These are phyloP conservation scores for Oncorhynchus clarkii DNA, from an alignment of 2,113 vertebrate genomes.

Conservation along the genomic window DNA sequence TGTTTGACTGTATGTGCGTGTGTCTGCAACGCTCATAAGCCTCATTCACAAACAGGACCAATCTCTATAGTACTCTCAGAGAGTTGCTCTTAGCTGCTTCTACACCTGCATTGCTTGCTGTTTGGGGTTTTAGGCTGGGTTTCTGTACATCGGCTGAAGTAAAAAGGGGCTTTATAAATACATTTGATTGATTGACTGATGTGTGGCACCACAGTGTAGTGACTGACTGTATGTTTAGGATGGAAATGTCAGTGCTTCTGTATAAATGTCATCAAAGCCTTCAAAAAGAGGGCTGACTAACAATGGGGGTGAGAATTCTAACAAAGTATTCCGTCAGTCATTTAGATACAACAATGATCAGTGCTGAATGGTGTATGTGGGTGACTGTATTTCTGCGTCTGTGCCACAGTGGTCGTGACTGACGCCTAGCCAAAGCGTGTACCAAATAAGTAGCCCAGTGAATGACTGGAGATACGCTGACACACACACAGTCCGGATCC, in stretches of 20 bases:
- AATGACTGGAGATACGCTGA: background rate
- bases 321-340: too few relatives aligned
- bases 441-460: background rate
- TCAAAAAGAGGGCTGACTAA: too few relatives aligned
- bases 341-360: background rate
- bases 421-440: background rate
- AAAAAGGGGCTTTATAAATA: too few relatives aligned
- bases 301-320: too few relatives aligned
- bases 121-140: too few relatives aligned
- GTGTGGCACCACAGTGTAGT: background rate
- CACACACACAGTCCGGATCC: background rate
- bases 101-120: too few relatives aligned
- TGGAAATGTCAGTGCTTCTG: background rate
- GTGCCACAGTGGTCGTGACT: background rate
- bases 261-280: too few relatives aligned
- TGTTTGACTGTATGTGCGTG: slow-evolving; percentile 1
- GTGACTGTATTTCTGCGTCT: background rate
- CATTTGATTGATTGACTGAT: too few relatives aligned
- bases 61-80: background rate
- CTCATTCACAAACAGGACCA: background rate
- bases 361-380: background rate
- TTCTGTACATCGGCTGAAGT: too few relatives aligned
- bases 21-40: background rate
- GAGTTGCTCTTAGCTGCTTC: too few relatives aligned
- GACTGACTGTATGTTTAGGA: background rate